These are phyloP conservation scores for Lochmaea crataegi DNA, from an alignment of 2,888 invertebrate species.

Conservation along the genomic window DNA sequence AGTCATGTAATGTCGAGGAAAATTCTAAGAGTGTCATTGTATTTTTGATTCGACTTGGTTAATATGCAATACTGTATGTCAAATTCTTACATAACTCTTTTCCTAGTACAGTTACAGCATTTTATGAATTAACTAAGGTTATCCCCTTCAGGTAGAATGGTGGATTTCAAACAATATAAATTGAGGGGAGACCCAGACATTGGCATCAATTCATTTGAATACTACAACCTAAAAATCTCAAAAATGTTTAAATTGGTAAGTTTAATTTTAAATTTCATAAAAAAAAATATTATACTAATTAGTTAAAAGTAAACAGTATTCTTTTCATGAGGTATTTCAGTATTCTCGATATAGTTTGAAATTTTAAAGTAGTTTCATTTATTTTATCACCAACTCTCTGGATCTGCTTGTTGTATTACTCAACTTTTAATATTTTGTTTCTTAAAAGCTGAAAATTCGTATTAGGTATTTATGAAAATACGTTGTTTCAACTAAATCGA, in stretches of 20 bases:
- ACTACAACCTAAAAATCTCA: not conserved
- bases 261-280: not conserved
- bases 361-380: no score
- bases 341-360: no score
- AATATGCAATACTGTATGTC: not conserved
- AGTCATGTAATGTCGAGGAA: not conserved
- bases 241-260: slow-evolving; percentile 20
- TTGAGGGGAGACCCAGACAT: not conserved
- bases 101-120: not conserved
- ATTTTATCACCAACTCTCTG: no score
- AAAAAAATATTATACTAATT: not conserved
- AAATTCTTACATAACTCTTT: not conserved
- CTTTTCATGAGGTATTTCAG: no score
- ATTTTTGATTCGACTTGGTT: not conserved
- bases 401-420: no score
- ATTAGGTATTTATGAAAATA: no score
- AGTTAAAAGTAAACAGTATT: no score
- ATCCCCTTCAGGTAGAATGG: not conserved
- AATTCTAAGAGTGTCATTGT: not conserved
- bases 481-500: no score
- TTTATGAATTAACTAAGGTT: slow-evolving; percentile 3
- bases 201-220: not conserved
- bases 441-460: no score
- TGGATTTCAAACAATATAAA: not conserved
- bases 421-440: no score